phyloP scores from a whole-genome alignment of 1,140 invertebrate species.

The Nebria ingens region DNA sequence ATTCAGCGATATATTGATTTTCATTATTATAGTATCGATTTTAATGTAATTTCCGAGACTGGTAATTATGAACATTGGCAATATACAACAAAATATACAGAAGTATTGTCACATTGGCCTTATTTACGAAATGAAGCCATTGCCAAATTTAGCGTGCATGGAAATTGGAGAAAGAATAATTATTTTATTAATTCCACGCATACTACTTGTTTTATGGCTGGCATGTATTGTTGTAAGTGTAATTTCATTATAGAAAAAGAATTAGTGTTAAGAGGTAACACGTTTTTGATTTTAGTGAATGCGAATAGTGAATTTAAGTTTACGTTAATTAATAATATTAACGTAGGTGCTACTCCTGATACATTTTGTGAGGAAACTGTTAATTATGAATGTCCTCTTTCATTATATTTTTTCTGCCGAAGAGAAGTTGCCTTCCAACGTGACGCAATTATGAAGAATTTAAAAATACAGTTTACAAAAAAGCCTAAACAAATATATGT shows the following conservation, averaged over 20 bases:
- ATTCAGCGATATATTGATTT: background rate
- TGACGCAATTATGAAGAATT: conserved; percentile 43
- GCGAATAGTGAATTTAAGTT: conserved; percentile 44
- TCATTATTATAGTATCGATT: conserved; percentile 38
- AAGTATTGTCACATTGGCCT: conserved; percentile 46
- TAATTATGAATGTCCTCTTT: conserved; percentile 45
- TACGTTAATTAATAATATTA: conserved; percentile 21
- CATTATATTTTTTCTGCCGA: conserved; percentile 39
- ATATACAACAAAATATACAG: conserved; percentile 50
- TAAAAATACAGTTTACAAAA: conserved; percentile 35
- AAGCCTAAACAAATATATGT: no score
- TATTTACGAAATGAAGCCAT: conserved; percentile 40
- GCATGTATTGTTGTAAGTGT: conserved; percentile 11
- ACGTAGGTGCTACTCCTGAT: conserved; percentile 21
- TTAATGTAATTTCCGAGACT: conserved; percentile 44
- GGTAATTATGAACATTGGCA: conserved; percentile 52
- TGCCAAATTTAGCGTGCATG: conserved; percentile 43
- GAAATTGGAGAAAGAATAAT: conserved; percentile 28
- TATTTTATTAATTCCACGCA: conserved; percentile 45
- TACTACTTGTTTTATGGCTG: conserved; percentile 40
- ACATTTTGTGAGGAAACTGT: conserved; percentile 46
- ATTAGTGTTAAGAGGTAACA: no score
- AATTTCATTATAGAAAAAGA: no score
- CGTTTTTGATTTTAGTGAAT: conserved; percentile 36
- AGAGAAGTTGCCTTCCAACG: conserved; percentile 45